Evolutionary conservation across 2,888 invertebrate genomes (phyloP).

Genomic region (Troides helena): DNA sequence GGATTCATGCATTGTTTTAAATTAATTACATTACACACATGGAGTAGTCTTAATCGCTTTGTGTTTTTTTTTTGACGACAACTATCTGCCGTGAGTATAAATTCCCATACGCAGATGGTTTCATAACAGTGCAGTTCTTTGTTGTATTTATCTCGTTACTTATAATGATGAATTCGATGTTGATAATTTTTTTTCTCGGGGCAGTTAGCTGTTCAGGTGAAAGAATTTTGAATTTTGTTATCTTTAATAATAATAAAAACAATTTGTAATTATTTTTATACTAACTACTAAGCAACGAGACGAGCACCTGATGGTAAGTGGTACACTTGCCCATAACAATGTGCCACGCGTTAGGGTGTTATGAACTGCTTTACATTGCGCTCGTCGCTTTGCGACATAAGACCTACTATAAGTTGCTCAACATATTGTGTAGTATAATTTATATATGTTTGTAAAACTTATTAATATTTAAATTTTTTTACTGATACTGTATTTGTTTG

Average conservation of each 20-base stretch:
- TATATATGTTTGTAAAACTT: no score
- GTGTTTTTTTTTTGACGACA: neutral
- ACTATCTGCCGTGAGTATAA: slow-evolving; percentile 12
- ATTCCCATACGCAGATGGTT: slow-evolving; percentile 3
- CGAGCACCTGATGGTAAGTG: no score
- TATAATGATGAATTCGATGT: slow-evolving; percentile 11
- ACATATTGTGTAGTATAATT: no score
- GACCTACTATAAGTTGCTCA: no score
- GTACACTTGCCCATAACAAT: no score
- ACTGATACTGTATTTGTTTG: neutral
- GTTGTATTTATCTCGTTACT: slow-evolving; percentile 4
- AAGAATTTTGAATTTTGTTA: neutral
- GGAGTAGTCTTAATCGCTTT: neutral
- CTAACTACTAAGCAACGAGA: no score
- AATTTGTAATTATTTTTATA: neutral
- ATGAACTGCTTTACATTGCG: no score
- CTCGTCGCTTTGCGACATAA: no score
- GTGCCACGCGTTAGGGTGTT: no score
- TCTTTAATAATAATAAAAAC: neutral
- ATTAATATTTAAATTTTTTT: no score
- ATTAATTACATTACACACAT: neutral
- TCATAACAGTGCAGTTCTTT: slow-evolving; percentile 10
- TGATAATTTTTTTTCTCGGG: slow-evolving; percentile 11
- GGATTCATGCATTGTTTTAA: neutral
- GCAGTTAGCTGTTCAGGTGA: slow-evolving; percentile 18